These are phyloP conservation scores for Spizella passerina DNA, from an alignment of 2,797 vertebrate genomes.

Conservation along the genomic window DNA sequence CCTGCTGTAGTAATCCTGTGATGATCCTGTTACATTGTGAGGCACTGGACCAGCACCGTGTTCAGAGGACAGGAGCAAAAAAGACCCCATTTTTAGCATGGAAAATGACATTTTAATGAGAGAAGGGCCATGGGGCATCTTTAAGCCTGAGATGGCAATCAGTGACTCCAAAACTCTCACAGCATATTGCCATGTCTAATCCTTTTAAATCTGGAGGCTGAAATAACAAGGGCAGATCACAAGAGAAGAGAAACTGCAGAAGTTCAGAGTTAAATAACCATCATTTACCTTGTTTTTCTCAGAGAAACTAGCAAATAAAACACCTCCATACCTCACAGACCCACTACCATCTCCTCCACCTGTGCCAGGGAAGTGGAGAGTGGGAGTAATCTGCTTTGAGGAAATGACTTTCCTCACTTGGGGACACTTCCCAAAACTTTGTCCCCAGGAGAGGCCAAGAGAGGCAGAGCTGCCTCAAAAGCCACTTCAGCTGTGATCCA, in stretches of 20 bases:
- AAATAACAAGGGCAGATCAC: not conserved
- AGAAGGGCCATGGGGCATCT: no score
- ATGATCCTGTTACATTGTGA: not conserved
- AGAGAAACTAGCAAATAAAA: not conserved
- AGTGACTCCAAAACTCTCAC: not conserved
- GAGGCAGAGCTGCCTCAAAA: accelerated
- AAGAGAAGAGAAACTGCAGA: no score
- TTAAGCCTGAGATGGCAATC: not conserved
- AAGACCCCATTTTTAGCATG: not conserved
- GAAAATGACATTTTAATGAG: not conserved
- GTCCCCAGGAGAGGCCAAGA: not conserved
- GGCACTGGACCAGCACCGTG: not conserved
- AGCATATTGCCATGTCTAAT: not conserved
- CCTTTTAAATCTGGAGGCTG: not conserved
- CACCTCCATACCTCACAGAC: not conserved
- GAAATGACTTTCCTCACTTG: not conserved
- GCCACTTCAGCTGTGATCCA: accelerated
- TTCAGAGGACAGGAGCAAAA: not conserved
- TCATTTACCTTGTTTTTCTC: not conserved
- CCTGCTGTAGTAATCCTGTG: not conserved
- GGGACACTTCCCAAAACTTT: not conserved
- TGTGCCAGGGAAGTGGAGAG: not conserved
- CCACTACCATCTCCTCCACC: not conserved
- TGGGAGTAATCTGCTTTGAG: not conserved
- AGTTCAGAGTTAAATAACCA: not conserved